Evolutionary conservation across 2,797 vertebrate species (phyloP).

Genomic region (Macroramphosus scolopax): DNA sequence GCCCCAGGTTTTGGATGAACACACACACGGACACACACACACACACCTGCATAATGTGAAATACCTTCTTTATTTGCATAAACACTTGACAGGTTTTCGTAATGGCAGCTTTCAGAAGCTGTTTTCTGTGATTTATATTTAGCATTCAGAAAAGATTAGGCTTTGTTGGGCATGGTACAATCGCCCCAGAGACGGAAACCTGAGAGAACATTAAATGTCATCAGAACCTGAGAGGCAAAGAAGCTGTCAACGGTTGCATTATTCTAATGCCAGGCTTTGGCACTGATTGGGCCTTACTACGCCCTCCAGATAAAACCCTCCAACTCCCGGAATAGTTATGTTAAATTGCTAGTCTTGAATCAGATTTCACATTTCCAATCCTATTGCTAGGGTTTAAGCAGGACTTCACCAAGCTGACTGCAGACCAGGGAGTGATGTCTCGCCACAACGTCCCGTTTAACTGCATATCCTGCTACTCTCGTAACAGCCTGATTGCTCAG

Average conservation of each 20-base stretch:
- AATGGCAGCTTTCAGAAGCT: constrained; percentile 51
- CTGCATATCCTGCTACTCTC: constrained; percentile 39
- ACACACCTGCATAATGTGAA: constrained; percentile 29
- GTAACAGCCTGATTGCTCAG: constrained; percentile 53
- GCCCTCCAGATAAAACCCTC: constrained; percentile 16
- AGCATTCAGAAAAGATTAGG: constrained; percentile 38
- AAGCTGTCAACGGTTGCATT: constrained; percentile 63
- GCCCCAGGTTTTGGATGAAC: too few relatives aligned
- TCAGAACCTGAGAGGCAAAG: constrained; percentile 55
- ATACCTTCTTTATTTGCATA: constrained; percentile 51
- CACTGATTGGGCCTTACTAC: constrained; percentile 37
- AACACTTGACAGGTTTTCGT: constrained; percentile 55
- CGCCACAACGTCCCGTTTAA: constrained; percentile 22
- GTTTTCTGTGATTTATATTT: constrained; percentile 68
- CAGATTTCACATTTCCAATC: constrained; percentile 35
- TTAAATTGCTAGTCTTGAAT: constrained; percentile 37
- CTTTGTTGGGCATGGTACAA: constrained; percentile 52
- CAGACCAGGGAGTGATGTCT: constrained; percentile 40
- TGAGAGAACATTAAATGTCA: constrained; percentile 74
- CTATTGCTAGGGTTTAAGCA: constrained; percentile 30
- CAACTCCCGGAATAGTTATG: constrained; percentile 24
- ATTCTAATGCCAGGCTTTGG: constrained; percentile 61
- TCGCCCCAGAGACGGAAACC: constrained; percentile 53
- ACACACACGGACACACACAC: background rate
- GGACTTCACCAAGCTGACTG: constrained; percentile 28